Conservation (phyloP, 2,888 invertebrate species). For the Callosobruchus maculatus region DNA sequence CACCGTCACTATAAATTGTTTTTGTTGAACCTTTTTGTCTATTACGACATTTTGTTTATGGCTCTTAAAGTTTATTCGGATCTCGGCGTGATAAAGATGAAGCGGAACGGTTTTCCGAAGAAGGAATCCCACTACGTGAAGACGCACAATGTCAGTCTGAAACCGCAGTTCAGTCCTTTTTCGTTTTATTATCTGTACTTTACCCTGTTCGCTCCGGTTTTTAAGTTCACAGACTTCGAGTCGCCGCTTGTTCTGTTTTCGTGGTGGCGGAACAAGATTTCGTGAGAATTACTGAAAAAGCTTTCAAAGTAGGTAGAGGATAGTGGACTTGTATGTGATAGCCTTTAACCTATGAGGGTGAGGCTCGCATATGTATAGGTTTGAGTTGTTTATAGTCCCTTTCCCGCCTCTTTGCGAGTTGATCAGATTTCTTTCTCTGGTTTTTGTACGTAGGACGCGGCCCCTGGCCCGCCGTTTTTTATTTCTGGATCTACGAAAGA, state of each 20-base stretch:
- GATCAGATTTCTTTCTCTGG: constrained; percentile 13
- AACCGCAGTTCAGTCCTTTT: constrained; percentile 24
- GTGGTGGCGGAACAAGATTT: constrained; percentile 65
- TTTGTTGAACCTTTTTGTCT: constrained; percentile 14
- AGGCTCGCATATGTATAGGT: constrained; percentile 17
- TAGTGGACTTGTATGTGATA: constrained; percentile 38
- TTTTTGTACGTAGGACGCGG: constrained; percentile 15
- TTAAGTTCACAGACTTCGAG: constrained; percentile 44
- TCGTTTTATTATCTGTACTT: constrained; percentile 34
- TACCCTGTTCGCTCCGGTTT: constrained; percentile 32
- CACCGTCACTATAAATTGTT: constrained; percentile 12
- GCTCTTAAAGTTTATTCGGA: constrained; percentile 12
- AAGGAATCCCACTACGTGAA: constrained; percentile 12
- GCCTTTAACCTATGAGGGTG: constrained; percentile 49
- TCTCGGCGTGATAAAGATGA: constrained; percentile 10
- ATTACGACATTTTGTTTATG: constrained; percentile 16
- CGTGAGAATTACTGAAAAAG: constrained; percentile 52
- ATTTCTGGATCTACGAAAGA: constrained; percentile 6
- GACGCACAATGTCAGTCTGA: constrained; percentile 7
- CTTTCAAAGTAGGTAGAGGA: constrained; percentile 37
- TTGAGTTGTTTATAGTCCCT: not conserved
- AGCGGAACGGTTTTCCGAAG: constrained; percentile 12
- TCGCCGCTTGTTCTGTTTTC: constrained; percentile 57
- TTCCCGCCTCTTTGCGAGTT: constrained; percentile 12
- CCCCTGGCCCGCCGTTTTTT: constrained; percentile 7